Evolutionary conservation across 2,113 vertebrate species (phyloP).

Genomic region (Alligator mississippiensis): DNA sequence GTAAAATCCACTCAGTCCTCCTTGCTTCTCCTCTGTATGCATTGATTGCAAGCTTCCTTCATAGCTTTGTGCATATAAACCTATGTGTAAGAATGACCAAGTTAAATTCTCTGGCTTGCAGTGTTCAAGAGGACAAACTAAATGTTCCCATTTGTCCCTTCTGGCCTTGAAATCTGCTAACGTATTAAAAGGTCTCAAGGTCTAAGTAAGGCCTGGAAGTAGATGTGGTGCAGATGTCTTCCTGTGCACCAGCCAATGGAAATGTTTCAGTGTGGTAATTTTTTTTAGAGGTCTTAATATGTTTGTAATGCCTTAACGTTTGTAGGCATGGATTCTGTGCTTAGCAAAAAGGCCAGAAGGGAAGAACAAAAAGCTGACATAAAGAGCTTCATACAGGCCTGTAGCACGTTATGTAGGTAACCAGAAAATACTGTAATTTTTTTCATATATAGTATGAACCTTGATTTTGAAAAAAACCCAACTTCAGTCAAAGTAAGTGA

Average conservation of each 20-base stretch:
- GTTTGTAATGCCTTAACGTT: not conserved
- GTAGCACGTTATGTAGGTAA: not conserved
- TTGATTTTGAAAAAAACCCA: too few species aligned
- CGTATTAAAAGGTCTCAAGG: not conserved
- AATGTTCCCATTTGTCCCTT: not conserved
- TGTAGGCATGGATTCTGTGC: not conserved
- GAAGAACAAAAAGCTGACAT: not conserved
- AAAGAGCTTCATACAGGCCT: not conserved
- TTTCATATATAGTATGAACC: too few species aligned
- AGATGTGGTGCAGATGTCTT: not conserved
- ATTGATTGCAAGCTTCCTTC: too few species aligned
- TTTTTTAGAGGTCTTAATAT: not conserved
- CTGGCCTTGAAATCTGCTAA: not conserved
- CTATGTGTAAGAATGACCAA: not conserved
- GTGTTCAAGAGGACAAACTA: not conserved
- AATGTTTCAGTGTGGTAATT: not conserved
- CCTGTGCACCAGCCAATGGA: not conserved
- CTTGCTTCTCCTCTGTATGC: not conserved
- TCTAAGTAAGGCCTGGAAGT: accelerated
- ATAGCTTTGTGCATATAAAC: too few species aligned
- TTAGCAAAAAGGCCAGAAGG: not conserved
- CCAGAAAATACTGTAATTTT: not conserved
- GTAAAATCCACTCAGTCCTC: not conserved
- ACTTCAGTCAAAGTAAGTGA: not conserved
- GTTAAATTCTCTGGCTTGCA: not conserved